phyloP scores from a whole-genome alignment of 2,113 vertebrate genomes.

The Garra rufa region DNA sequence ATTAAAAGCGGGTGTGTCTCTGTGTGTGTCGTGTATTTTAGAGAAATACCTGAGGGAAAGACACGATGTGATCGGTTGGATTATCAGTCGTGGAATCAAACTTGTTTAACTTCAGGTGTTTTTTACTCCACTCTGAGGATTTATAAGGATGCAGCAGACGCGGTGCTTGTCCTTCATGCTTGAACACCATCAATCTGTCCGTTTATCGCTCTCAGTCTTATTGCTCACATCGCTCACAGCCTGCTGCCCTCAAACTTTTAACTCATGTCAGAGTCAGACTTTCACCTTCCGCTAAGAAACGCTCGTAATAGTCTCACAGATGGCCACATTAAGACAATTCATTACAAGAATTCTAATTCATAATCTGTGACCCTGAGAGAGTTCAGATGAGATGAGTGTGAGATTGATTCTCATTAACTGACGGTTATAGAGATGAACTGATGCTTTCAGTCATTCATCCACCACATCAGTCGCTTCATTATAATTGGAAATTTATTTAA shows the following conservation, averaged over 20 bases:
- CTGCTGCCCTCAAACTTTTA: conserved; percentile 10
- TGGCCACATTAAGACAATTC: conserved; percentile 29
- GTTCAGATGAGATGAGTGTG: conserved; percentile 11
- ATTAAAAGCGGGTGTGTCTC: not conserved
- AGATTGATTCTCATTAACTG: conserved; percentile 45
- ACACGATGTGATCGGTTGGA: not conserved
- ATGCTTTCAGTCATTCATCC: conserved; percentile 46
- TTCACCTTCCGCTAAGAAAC: conserved; percentile 28
- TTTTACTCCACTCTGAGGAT: not conserved
- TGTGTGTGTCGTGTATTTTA: not conserved
- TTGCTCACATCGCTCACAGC: not conserved
- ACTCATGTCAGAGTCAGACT: conserved; percentile 2
- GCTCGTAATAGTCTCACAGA: not conserved
- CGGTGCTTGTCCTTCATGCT: conserved; percentile 37
- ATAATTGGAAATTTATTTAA: conserved; percentile 42
- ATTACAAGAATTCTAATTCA: conserved; percentile 39
- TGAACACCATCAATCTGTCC: conserved; percentile 28
- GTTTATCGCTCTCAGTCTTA: conserved; percentile 12
- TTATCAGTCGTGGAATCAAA: not conserved
- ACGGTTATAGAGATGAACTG: conserved; percentile 47
- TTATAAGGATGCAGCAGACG: conserved; percentile 16
- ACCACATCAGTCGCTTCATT: conserved; percentile 12
- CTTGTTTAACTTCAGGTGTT: not conserved
- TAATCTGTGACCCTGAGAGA: conserved; percentile 37
- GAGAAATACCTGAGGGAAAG: not conserved